Conservation (phyloP, 2,888 invertebrate species). For the Netelia virgata region DNA sequence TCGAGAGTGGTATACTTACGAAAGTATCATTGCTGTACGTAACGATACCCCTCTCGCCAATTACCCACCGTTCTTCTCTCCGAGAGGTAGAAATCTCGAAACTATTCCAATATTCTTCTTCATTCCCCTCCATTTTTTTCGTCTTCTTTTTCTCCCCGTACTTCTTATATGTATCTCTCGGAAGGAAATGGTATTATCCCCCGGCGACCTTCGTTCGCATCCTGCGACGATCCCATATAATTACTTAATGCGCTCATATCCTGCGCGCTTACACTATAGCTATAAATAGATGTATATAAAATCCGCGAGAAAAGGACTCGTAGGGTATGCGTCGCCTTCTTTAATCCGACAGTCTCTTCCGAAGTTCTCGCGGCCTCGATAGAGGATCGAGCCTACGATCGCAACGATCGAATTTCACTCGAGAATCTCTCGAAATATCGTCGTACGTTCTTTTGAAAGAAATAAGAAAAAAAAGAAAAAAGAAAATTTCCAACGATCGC, state of each 20-base stretch:
- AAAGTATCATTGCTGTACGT: constrained; percentile 43
- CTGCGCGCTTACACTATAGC: background rate
- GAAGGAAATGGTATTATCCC: constrained; percentile 41
- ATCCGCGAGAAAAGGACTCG: constrained; percentile 18
- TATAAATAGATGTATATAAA: constrained; percentile 24
- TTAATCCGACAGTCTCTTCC: background rate
- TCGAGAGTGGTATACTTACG: constrained; percentile 4
- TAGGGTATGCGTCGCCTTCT: constrained; percentile 60
- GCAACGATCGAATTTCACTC: no score
- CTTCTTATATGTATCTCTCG: background rate
- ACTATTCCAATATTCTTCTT: constrained; percentile 24
- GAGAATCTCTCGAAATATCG: no score
- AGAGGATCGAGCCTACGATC: no score
- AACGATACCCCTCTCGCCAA: constrained; percentile 45
- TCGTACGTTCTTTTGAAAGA: no score
- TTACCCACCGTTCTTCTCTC: constrained; percentile 42
- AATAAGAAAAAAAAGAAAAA: no score
- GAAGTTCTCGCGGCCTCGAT: background rate
- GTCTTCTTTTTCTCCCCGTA: background rate
- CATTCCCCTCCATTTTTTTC: background rate
- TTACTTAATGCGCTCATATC: constrained; percentile 48
- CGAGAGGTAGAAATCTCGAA: background rate
- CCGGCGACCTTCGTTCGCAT: constrained; percentile 33
- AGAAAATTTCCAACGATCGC: no score
- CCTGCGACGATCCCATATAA: constrained; percentile 43